These are phyloP conservation scores for Tetrapedia diversipes DNA, from an alignment of 2,888 invertebrate genomes.

Conservation along the genomic window DNA sequence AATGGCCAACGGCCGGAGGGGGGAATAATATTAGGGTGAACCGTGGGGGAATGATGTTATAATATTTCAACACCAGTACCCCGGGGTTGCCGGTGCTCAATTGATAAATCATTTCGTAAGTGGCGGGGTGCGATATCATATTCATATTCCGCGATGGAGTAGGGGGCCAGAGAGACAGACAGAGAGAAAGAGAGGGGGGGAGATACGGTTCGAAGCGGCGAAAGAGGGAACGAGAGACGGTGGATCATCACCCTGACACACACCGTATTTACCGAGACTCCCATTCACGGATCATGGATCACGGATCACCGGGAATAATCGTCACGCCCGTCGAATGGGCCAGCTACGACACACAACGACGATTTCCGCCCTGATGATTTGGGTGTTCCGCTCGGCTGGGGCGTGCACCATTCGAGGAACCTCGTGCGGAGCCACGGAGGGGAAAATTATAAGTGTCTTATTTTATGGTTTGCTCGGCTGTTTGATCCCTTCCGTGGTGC, in stretches of 20 bases:
- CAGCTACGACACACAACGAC: slow-evolving; percentile 55
- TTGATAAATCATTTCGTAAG: slow-evolving; percentile 81
- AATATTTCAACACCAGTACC: slow-evolving; percentile 81
- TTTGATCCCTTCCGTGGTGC: slow-evolving; percentile 50
- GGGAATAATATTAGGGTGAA: slow-evolving; percentile 79
- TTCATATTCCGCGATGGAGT: slow-evolving; percentile 62
- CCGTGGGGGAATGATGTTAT: slow-evolving; percentile 79
- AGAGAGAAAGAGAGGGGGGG: slow-evolving; percentile 14
- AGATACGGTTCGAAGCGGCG: too few relatives aligned
- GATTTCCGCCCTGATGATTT: slow-evolving; percentile 56
- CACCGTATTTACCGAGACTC: slow-evolving; percentile 62
- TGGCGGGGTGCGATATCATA: slow-evolving; percentile 74
- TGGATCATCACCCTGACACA: slow-evolving; percentile 57
- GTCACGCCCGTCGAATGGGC: slow-evolving; percentile 64
- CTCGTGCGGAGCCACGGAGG: not conserved
- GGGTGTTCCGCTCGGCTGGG: slow-evolving; percentile 40
- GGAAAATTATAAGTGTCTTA: slow-evolving; percentile 10
- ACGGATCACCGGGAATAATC: slow-evolving; percentile 65
- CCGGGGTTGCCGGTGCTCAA: slow-evolving; percentile 77
- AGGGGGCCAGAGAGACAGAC: too few relatives aligned
- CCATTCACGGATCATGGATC: slow-evolving; percentile 70
- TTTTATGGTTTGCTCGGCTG: not conserved
- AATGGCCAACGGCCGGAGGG: slow-evolving; percentile 74
- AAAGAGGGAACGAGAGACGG: slow-evolving; percentile 38
- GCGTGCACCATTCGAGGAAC: slow-evolving; percentile 10